Evolutionary conservation across 2,888 invertebrate genomes (phyloP).

Genomic region (Crossocerus cetratus): DNA sequence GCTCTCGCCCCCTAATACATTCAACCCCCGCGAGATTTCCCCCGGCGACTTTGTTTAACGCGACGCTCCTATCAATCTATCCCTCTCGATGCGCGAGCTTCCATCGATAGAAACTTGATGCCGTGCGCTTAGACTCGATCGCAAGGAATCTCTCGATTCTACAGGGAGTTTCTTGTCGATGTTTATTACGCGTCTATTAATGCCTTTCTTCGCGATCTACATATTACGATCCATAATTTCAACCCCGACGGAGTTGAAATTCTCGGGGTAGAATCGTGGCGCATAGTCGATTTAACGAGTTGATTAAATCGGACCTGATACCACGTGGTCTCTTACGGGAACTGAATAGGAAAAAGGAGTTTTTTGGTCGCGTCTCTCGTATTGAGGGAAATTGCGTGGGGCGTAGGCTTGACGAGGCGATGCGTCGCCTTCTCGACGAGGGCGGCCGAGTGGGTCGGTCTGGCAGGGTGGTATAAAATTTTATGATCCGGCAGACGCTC

Average conservation of each 20-base stretch:
- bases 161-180: no score
- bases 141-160: not conserved
- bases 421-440: slow-evolving; percentile 15
- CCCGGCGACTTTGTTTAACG: slow-evolving; percentile 8
- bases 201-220: no score
- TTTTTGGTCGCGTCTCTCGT: slow-evolving; percentile 30
- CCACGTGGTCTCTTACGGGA: not conserved
- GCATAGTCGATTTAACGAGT: no score
- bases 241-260: no score
- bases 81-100: not conserved
- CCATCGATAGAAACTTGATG: not conserved
- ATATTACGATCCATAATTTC: no score
- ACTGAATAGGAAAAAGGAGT: slow-evolving; percentile 20
- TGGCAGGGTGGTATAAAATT: slow-evolving; percentile 51
- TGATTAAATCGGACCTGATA: no score
- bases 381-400: slow-evolving; percentile 35
- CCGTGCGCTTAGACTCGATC: not conserved
- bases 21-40: slow-evolving; percentile 1
- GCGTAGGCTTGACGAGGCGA: slow-evolving; percentile 16
- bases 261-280: no score
- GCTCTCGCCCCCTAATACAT: slow-evolving; percentile 6
- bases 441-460: slow-evolving; percentile 40
- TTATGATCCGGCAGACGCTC: slow-evolving; percentile 45
- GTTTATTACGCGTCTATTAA: no score
- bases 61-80: not conserved